Percentiles rank a stretch among this genome's conserved stretches.
phyloP scores from a whole-genome alignment of 1,140 invertebrate genomes.

The Monochamus saltuarius region DNA sequence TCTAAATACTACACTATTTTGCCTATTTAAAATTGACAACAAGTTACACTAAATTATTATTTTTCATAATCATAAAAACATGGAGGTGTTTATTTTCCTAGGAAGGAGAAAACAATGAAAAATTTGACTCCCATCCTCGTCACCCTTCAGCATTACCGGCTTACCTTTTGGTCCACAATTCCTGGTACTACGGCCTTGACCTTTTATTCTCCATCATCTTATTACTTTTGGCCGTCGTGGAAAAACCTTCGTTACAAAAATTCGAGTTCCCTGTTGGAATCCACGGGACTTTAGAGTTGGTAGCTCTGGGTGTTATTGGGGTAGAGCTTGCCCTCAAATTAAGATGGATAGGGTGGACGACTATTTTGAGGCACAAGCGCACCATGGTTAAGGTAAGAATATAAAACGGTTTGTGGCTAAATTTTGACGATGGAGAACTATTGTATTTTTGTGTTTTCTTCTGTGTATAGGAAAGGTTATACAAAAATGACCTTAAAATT shows the following conservation, averaged over 20 bases:
- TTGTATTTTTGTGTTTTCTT: constrained; percentile 2
- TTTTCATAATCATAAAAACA: no score
- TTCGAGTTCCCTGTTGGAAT: constrained; percentile 69
- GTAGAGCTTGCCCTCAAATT: constrained; percentile 79
- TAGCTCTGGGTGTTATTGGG: constrained; percentile 74
- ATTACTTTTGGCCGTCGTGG: constrained; percentile 76
- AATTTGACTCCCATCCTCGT: constrained; percentile 86
- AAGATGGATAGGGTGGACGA: constrained; percentile 81
- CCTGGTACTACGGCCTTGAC: constrained; percentile 85
- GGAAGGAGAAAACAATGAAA: constrained; percentile 92
- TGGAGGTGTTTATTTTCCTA: constrained; percentile 47
- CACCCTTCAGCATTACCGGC: constrained; percentile 81
- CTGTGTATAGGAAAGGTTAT: neutral
- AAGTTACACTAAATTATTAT: no score
- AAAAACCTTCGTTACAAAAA: constrained; percentile 74
- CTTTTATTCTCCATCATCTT: constrained; percentile 76
- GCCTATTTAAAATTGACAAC: no score
- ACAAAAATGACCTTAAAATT: no score
- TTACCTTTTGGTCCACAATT: constrained; percentile 85
- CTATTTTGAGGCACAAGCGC: constrained; percentile 72
- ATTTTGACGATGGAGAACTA: neutral
- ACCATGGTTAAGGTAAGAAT: constrained; percentile 74
- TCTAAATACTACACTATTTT: no score
- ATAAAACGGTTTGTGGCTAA: no score
- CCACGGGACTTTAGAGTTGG: constrained; percentile 82